Evolutionary conservation across 2,888 invertebrate genomes (phyloP), one percentile per base, ranked within the genome.

Genomic region (Sceliomorpha sp.): DNA sequence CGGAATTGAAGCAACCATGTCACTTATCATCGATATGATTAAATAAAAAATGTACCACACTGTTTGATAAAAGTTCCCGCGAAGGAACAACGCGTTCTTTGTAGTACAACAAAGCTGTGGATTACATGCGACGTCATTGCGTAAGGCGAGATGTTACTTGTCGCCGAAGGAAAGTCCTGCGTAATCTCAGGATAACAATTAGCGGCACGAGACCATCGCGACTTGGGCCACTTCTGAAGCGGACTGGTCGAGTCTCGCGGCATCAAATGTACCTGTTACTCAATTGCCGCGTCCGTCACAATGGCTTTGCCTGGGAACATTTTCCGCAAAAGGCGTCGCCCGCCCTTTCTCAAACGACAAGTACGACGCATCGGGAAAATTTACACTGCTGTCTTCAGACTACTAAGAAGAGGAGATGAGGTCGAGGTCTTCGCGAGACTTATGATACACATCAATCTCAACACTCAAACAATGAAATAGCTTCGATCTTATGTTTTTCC

Each of bases 251-350:
- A 51, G 56, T 34, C 64, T 45, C 47, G 53, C 47, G 56, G 42
- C 72, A 62, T 62, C 59, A 58, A 70, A 70, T 68, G 60, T 72
- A 64, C 48, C 63, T 74, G 70, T 83, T 82, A 76, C 80, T 75
- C 78, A 82, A 81, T 76, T 70, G 50, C 70, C 70, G 66, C 60
- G 64, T 56, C 55, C 58, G 67, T 45, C 66, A 87, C 87, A 88
- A 88, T 87, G 72, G 76, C 70, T 77, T 67, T 75, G 77, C 78
- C 74, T 88, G 88, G 80, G 87, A 88, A 87, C 12, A 63, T 83
- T 87, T 86, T 79, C 81, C 86, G 82, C 77, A 77, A 79, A 71
- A 76, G 78, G 70, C 76, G 76, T 77, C 76, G 76, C 76, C 77
- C 74, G 73, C 76, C 77, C 70, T 76, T 78, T 70, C 69, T 48